Conservation (phyloP, 2,797 vertebrate genomes). For the Myotis findleyi region DNA sequence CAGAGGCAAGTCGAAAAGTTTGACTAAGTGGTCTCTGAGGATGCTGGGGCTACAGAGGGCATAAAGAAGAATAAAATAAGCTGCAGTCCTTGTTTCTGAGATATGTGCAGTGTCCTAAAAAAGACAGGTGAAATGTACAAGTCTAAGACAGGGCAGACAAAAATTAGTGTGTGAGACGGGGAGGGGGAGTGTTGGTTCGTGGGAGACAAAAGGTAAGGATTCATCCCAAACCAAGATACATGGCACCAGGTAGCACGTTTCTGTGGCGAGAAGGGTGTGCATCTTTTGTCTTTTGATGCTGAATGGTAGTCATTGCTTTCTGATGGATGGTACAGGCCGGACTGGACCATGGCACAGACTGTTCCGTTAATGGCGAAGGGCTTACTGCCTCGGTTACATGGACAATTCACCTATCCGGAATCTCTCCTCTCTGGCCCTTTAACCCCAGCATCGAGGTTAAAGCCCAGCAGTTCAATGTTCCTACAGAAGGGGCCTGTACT, state of each 20-base stretch:
- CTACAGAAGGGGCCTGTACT: slow-evolving; percentile 64
- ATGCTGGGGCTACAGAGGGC: not conserved
- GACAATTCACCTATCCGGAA: slow-evolving; percentile 33
- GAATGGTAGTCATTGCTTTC: slow-evolving; percentile 22
- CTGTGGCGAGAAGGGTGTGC: not conserved
- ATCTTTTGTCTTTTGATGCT: not conserved
- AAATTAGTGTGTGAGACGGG: not conserved
- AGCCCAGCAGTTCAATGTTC: slow-evolving; percentile 80
- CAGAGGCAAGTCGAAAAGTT: not conserved
- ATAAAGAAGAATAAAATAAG: slow-evolving; percentile 58
- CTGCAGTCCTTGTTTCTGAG: not conserved
- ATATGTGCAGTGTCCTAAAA: not conserved
- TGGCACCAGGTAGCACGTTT: fast-evolving
- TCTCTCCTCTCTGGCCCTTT: not conserved
- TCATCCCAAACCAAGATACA: not conserved
- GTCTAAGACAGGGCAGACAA: not conserved
- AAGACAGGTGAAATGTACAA: slow-evolving; percentile 33
- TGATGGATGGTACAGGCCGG: not conserved
- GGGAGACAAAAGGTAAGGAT: not conserved
- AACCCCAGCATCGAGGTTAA: slow-evolving; percentile 46
- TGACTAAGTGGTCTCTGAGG: slow-evolving; percentile 58
- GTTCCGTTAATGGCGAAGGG: not conserved
- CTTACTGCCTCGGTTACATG: slow-evolving; percentile 45
- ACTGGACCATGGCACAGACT: not conserved
- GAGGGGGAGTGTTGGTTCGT: not conserved